Evolutionary conservation across 2,888 invertebrate species (phyloP), one percentile per base, ranked within the genome.

Genomic region (Cheilosia impressa): DNA sequence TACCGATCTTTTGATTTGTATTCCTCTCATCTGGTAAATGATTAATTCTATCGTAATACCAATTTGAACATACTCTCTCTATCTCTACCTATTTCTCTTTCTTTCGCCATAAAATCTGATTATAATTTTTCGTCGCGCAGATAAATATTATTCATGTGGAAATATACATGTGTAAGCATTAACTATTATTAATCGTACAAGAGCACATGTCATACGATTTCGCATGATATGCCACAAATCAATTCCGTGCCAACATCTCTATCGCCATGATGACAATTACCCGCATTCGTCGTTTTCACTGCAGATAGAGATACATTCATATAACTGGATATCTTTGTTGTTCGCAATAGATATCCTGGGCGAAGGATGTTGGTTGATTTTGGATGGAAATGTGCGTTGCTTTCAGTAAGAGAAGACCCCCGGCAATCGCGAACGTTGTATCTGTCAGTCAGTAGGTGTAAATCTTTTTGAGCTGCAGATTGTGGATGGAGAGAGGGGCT

Each of bases 191-290:
- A 47, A 47, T 47, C 7, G 2, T 47, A 9, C 47, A 19, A 9
- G 17, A 47, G 9, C 38, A 65, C n/a, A 15, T 50, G 38, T 22
- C 31, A 47, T 17, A 31, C 9, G 19, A 15, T 13, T 17, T 4
- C 15, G 7, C n/a, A 45, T n/a, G 62, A 43, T 19, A 31, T 17
- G 38, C 4, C 50, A 31, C 52, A 65, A 65, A 50, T 65, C 65
- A 52, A 52, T 52, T 34, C 38, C 34, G 7, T n/a, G 15, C 27
- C 24, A 53, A 15, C 27, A 24, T 47, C 47, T 47, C 17, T 9
- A 7, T 9, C 19, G 9, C 9, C 47, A 19, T 17, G 6, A 10
- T 47, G 9, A 13, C 38, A 38, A 38, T 13, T 38, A 38, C 13
- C 3, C 4, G 13, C 38, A 38, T 38, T 38, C 13, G 38, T 38